Evolutionary conservation across 2,888 invertebrate genomes (phyloP).

Genomic region (Balanococcus diminutus): DNA sequence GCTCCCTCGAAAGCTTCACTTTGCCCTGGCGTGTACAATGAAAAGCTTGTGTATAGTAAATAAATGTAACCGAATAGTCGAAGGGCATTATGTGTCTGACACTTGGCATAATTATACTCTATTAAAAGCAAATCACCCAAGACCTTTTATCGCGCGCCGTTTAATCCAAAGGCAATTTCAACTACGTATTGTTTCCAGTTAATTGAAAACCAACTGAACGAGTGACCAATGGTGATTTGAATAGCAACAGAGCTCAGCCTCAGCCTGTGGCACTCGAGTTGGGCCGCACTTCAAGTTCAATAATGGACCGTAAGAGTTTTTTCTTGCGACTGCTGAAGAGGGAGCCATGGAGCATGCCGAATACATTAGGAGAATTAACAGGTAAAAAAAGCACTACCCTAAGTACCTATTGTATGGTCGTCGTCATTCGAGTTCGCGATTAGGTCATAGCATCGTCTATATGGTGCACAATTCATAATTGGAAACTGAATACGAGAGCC

Average conservation of each 20-base stretch:
- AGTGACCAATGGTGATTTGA: slow-evolving; percentile 33
- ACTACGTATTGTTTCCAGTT: slow-evolving; percentile 26
- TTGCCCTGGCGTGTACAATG: background rate
- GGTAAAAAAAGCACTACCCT: slow-evolving; percentile 24
- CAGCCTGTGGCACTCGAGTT: background rate
- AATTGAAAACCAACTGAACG: slow-evolving; percentile 30
- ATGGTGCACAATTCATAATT: background rate
- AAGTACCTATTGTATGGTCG: background rate
- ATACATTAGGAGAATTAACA: slow-evolving; percentile 40
- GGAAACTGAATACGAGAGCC: background rate
- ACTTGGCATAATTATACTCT: slow-evolving; percentile 34
- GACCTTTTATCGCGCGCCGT: slow-evolving; percentile 14
- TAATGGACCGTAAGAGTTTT: background rate
- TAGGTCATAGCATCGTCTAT: background rate
- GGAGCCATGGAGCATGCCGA: slow-evolving; percentile 12
- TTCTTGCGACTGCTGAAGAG: background rate
- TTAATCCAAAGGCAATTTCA: slow-evolving; percentile 6
- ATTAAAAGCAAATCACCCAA: slow-evolving; percentile 38
- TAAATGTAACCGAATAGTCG: slow-evolving; percentile 26
- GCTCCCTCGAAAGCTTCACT: background rate
- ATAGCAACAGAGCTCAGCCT: background rate
- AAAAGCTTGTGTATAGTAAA: slow-evolving; percentile 16
- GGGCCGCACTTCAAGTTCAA: background rate
- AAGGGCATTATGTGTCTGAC: slow-evolving; percentile 14
- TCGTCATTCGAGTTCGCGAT: background rate